These are phyloP conservation scores for Aythya baeri DNA, from an alignment of 2,113 vertebrate species.

Conservation along the genomic window DNA sequence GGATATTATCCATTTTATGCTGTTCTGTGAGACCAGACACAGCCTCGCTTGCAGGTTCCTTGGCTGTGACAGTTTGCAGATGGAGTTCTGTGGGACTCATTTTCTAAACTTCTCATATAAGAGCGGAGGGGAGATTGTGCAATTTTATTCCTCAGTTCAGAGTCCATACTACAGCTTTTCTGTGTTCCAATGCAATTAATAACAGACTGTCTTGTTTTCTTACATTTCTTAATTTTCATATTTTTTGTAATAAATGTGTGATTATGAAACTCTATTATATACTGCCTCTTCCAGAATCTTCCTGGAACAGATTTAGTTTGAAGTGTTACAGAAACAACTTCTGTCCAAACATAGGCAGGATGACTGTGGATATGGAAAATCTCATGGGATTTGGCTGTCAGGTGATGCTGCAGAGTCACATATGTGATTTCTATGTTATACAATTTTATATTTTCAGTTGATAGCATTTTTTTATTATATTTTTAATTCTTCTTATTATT, in stretches of 20 bases:
- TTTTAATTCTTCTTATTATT: too few species aligned
- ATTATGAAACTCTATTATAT: not conserved
- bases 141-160: not conserved
- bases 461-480: not conserved
- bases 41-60: not conserved
- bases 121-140: not conserved
- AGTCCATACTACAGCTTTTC: not conserved
- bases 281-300: constrained; percentile 22
- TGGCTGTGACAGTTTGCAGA: not conserved
- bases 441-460: not conserved
- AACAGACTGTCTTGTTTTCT: not conserved
- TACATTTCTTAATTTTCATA: not conserved
- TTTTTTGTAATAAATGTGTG: not conserved
- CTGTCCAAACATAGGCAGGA: not conserved
- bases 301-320: not conserved
- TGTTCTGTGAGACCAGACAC: not conserved
- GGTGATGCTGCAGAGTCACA: not conserved
- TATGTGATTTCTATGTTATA: not conserved
- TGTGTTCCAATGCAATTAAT: not conserved
- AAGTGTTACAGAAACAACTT: constrained; percentile 40
- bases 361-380: not conserved
- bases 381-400: not conserved
- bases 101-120: not conserved
- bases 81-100: not conserved
- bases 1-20: not conserved